Percentiles rank a stretch among this genome's conserved stretches.
These are phyloP conservation scores for Lutraria rhynchaena DNA, from an alignment of 1,140 invertebrate genomes.

Conservation along the genomic window DNA sequence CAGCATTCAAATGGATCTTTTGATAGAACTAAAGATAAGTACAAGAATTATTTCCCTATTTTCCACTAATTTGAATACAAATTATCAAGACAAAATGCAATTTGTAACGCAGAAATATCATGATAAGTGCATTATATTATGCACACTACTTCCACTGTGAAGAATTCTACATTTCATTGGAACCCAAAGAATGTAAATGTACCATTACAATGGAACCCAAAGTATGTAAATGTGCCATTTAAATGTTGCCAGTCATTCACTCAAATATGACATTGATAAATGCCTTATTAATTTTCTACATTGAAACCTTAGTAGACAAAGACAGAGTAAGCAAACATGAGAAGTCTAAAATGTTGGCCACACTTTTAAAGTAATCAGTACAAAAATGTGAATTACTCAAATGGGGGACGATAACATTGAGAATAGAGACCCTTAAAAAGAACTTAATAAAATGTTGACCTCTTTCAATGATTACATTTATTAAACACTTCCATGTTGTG, in stretches of 20 bases:
- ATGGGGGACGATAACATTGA: constrained; percentile 18
- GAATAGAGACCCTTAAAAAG: background rate
- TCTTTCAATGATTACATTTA: background rate
- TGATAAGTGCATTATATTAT: no score
- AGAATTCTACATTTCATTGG: no score
- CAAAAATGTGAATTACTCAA: constrained; percentile 1
- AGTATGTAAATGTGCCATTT: background rate
- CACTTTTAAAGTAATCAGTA: background rate
- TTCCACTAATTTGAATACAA: no score
- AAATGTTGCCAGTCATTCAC: background rate
- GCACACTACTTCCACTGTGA: no score
- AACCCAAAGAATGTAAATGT: no score
- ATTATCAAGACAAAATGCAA: no score
- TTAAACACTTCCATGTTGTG: background rate
- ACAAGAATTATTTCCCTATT: no score
- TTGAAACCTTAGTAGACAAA: constrained; percentile 6
- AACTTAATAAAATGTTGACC: constrained; percentile 38
- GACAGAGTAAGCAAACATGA: constrained; percentile 10
- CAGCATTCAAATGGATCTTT: no score
- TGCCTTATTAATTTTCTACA: constrained; percentile 18
- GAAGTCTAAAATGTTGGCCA: background rate
- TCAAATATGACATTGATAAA: constrained; percentile 12
- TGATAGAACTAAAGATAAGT: no score
- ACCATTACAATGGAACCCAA: no score
- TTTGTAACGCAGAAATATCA: no score